These are phyloP conservation scores for Anguilla obscura DNA, from an alignment of 2,797 vertebrate genomes.

Conservation along the genomic window DNA sequence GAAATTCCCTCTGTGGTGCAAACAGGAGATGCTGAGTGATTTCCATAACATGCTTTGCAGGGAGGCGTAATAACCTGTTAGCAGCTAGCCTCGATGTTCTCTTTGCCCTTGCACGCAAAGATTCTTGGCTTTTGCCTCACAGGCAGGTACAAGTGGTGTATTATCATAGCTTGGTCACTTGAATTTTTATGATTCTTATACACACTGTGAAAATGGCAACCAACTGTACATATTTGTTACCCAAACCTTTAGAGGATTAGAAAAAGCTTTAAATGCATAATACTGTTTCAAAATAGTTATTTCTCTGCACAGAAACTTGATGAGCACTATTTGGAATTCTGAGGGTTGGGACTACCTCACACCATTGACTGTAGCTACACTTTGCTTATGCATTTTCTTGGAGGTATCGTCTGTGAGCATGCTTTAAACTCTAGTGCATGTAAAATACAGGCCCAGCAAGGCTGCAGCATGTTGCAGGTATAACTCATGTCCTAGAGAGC, in stretches of 20 bases:
- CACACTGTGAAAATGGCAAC: background rate
- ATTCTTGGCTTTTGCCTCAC: background rate
- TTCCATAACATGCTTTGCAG: background rate
- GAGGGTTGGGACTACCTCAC: background rate
- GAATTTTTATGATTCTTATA: background rate
- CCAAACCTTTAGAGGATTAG: background rate
- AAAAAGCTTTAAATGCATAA: background rate
- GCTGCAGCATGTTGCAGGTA: too few species aligned
- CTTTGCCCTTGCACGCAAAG: background rate
- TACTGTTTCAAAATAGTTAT: background rate
- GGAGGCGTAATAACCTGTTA: conserved; percentile 17
- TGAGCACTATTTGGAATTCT: background rate
- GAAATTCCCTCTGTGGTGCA: background rate
- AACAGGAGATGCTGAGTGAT: background rate
- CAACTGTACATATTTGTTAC: background rate
- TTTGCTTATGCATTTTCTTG: background rate
- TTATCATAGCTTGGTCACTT: background rate
- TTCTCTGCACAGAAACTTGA: background rate
- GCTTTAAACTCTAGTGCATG: background rate
- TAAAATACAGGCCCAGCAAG: background rate
- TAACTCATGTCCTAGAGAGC: too few species aligned
- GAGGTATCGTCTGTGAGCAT: background rate
- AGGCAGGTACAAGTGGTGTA: background rate
- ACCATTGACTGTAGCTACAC: background rate
- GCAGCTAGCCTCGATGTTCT: conserved; percentile 3